phyloP scores from a whole-genome alignment of 2,113 vertebrate species.

The Hippoglossus stenolepis region DNA sequence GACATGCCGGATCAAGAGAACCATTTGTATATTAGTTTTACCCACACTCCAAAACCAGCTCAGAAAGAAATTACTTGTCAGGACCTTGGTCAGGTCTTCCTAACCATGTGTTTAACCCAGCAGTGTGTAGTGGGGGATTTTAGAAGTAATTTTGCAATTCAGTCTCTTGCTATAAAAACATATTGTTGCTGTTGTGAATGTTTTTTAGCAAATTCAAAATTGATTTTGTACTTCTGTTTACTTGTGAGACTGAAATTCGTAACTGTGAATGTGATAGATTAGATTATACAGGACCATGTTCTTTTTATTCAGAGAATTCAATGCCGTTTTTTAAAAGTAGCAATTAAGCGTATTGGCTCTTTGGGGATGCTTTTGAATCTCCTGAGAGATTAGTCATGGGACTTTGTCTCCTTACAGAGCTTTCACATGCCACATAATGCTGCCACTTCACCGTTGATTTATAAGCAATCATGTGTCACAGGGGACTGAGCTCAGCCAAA shows the following conservation, averaged over 20 bases:
- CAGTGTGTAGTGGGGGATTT: conserved; percentile 24
- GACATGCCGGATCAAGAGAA: neutral
- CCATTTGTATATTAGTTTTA: conserved; percentile 11
- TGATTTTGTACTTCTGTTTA: neutral
- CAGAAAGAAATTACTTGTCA: neutral
- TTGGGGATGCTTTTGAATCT: conserved; percentile 35
- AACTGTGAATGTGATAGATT: conserved; percentile 36
- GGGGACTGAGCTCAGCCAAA: neutral
- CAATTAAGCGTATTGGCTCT: conserved; percentile 55
- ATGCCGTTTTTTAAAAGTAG: conserved; percentile 45
- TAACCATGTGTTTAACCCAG: conserved; percentile 18
- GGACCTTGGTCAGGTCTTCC: neutral
- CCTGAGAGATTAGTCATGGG: conserved; percentile 43
- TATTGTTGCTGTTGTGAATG: conserved; percentile 13
- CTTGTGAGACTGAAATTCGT: conserved; percentile 28
- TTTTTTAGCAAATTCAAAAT: conserved; percentile 11
- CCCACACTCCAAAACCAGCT: conserved; percentile 28
- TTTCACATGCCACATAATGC: conserved; percentile 30
- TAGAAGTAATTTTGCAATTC: conserved; percentile 33
- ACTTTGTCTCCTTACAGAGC: conserved; percentile 11
- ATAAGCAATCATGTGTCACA: conserved; percentile 11
- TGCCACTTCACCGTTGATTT: conserved; percentile 22
- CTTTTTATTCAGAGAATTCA: conserved; percentile 45
- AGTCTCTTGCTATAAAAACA: conserved; percentile 10
- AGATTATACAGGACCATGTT: conserved; percentile 32